Evolutionary conservation across 2,888 invertebrate genomes (phyloP), one percentile per base, ranked within the genome.

Genomic region (Amphimallon solstitiale): DNA sequence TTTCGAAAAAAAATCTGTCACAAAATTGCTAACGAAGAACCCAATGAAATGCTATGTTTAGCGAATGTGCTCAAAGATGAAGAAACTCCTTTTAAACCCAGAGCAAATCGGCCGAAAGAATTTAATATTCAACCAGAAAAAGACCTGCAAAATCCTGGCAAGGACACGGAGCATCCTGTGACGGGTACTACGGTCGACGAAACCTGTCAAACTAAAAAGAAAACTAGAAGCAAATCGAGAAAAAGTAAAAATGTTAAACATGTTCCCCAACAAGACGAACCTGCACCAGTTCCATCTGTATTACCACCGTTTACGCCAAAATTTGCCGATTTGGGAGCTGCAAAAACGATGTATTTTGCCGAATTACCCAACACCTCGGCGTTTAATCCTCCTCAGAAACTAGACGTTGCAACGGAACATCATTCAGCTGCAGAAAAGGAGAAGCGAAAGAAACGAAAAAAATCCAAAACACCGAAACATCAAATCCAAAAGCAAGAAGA

Each of bases 261-360:
- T 2, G 29, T 29, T 5, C 29, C 5, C 5, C 29, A 5, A 29
- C 3, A 29, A 29, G 9, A 3, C 9, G 29, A 29, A 29, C 2
- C 23, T 23, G 29, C 29, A 9, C 29, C 5, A 29, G 29, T 29
- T 7, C 2, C 5, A 29, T 5, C 29, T 29, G 29, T 29, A 9
- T 7, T 5, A 29, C 15, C 56, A 17, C 17, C 37, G 12, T 12
- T 23, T 12, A 12, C 12, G 10, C 7, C 43, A 1, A 54, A 65
- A 48, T 65, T 59, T 38, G 64, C 37, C 15, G 54, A 67, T 43
- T 15, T 67, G 15, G 59, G 21, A n/a, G 45, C 48, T 9, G 67
- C 67, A 1, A 67, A 62, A 15, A 63, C 43, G 12, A 67, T 67
- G 67, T 67, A 67, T 10, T 67, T 38, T n/a, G 67, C 48, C n/a